These are phyloP conservation scores for Puffinus mauretanicus DNA, from an alignment of 2,113 vertebrate species.

Conservation along the genomic window DNA sequence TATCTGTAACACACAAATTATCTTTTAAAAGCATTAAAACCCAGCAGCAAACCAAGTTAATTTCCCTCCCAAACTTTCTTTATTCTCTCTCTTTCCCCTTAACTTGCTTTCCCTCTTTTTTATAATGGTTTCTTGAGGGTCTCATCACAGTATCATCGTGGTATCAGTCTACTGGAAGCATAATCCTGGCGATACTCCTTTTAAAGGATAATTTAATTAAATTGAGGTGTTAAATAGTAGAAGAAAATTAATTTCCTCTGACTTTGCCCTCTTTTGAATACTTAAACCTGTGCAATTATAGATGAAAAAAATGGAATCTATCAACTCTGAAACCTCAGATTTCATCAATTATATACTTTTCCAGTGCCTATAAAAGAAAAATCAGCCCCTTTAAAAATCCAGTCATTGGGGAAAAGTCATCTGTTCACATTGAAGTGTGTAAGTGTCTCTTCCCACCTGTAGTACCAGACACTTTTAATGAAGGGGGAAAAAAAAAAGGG, in stretches of 20 bases:
- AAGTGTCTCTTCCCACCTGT: not conserved
- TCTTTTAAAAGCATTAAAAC: not conserved
- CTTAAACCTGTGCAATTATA: not conserved
- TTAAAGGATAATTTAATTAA: not conserved
- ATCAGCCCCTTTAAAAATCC: not conserved
- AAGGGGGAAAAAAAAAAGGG: no score
- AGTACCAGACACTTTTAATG: not conserved
- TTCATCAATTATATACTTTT: not conserved
- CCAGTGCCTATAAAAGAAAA: not conserved
- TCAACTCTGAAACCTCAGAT: not conserved
- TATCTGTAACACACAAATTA: not conserved
- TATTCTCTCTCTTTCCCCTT: not conserved
- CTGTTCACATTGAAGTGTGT: not conserved
- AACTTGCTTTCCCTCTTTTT: not conserved
- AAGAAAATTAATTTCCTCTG: constrained; percentile 12
- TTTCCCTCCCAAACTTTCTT: not conserved
- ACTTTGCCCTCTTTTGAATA: not conserved
- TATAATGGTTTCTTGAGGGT: not conserved
- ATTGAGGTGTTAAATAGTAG: not conserved
- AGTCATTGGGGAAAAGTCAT: not conserved
- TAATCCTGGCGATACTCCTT: not conserved
- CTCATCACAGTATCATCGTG: not conserved
- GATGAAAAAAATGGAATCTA: not conserved
- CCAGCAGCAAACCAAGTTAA: not conserved
- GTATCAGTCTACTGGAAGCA: not conserved